Conservation (phyloP, 2,113 vertebrate species). For the Fregata magnificens region DNA sequence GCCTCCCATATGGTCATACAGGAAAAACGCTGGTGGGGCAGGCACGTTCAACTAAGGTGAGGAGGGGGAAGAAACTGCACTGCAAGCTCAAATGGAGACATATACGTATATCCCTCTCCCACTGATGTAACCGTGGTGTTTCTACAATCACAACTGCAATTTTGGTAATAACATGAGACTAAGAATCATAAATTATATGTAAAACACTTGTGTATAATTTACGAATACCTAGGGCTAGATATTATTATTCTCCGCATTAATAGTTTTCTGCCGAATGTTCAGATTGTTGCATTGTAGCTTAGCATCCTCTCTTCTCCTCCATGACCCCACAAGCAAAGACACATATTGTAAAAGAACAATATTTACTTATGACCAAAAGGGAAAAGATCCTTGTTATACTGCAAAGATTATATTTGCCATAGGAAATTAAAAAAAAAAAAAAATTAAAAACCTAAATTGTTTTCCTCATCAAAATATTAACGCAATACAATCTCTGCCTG, state of each 20-base stretch:
- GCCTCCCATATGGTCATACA: background rate
- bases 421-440: background rate
- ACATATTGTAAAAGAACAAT: background rate
- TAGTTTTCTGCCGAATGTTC: background rate
- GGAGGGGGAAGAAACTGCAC: background rate
- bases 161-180: constrained; percentile 8
- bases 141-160: background rate
- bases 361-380: constrained; percentile 23
- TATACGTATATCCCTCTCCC: background rate
- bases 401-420: constrained; percentile 5
- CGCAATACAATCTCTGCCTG: background rate
- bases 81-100: background rate
- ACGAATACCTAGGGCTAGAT: constrained; percentile 49
- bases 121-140: fast-evolving
- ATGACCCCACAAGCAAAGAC: background rate
- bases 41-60: background rate
- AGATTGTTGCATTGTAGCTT: background rate
- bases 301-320: background rate
- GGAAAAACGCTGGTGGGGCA: background rate
- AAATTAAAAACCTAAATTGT: background rate
- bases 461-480: constrained; percentile 32
- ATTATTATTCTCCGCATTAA: constrained; percentile 52
- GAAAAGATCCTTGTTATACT: background rate
- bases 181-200: constrained; percentile 48
- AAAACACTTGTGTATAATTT: constrained; percentile 59